Conservation (phyloP, 2,113 vertebrate genomes). For the Isichthys henryi region DNA sequence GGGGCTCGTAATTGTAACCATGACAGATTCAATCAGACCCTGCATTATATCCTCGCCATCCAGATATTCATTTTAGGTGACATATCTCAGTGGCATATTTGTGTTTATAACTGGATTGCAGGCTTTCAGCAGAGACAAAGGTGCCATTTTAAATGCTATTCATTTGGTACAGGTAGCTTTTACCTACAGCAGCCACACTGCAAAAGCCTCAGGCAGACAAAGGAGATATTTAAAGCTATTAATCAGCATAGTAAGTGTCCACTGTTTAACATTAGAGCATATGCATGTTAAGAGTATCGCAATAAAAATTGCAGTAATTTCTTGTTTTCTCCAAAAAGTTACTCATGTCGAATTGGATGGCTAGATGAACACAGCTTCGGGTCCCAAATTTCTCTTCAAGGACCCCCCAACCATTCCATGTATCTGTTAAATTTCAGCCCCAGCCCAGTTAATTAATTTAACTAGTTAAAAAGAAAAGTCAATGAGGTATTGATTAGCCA, state of each 20-base stretch:
- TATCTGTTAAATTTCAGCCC: background rate
- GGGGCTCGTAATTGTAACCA: background rate
- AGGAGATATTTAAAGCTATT: background rate
- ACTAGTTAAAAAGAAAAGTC: background rate
- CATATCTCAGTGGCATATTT: background rate
- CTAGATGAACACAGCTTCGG: background rate
- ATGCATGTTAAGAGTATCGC: background rate
- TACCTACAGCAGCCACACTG: background rate
- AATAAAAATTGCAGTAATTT: background rate
- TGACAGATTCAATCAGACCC: background rate
- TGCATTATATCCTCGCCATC: background rate
- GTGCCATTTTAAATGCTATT: background rate
- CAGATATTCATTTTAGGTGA: background rate
- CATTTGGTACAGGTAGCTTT: background rate
- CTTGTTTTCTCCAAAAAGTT: background rate
- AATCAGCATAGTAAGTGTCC: background rate
- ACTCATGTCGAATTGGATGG: background rate
- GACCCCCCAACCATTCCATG: background rate
- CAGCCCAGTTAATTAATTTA: background rate
- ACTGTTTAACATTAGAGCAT: background rate
- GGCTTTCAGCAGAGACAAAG: background rate
- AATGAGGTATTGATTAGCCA: background rate
- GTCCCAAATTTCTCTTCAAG: background rate
- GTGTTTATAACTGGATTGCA: background rate
- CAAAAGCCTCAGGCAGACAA: background rate